These are phyloP conservation scores for Pristionchus entomophagus DNA, from an alignment of 2,888 invertebrate genomes.

Conservation along the genomic window DNA sequence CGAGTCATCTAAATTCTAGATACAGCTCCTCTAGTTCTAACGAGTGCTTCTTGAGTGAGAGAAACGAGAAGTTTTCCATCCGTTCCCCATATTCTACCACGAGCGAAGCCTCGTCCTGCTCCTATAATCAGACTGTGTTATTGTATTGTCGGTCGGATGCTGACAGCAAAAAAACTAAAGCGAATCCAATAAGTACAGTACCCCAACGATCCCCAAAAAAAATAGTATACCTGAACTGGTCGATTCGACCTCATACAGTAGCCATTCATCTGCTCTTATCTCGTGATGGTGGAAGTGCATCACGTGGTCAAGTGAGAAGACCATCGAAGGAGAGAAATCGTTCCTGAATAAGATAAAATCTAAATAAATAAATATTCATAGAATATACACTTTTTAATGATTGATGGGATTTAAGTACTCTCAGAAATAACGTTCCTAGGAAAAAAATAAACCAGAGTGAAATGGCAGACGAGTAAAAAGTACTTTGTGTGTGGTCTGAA, in stretches of 20 bases:
- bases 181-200: not conserved
- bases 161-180: too few relatives aligned
- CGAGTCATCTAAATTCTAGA: constrained; percentile 41
- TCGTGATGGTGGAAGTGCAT: constrained; percentile 68
- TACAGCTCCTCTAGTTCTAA: constrained; percentile 59
- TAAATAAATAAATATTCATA: not conserved
- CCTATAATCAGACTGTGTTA: constrained; percentile 45
- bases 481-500: constrained; percentile 46
- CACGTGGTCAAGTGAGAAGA: constrained; percentile 70
- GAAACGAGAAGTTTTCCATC: constrained; percentile 69
- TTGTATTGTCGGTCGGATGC: too few relatives aligned
- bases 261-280: constrained; percentile 70
- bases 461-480: not conserved
- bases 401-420: not conserved
- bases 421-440: not conserved
- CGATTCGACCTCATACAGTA: constrained; percentile 68
- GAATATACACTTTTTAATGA: too few relatives aligned
- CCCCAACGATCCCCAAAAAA: not conserved
- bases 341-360: constrained; percentile 50
- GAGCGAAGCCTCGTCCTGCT: constrained; percentile 65
- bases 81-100: constrained; percentile 67
- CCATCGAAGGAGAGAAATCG: constrained; percentile 68
- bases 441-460: not conserved
- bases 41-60: constrained; percentile 68
- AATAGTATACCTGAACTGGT: constrained; percentile 59